Conservation (phyloP, 2,888 invertebrate species). For the Atherix ibis region DNA sequence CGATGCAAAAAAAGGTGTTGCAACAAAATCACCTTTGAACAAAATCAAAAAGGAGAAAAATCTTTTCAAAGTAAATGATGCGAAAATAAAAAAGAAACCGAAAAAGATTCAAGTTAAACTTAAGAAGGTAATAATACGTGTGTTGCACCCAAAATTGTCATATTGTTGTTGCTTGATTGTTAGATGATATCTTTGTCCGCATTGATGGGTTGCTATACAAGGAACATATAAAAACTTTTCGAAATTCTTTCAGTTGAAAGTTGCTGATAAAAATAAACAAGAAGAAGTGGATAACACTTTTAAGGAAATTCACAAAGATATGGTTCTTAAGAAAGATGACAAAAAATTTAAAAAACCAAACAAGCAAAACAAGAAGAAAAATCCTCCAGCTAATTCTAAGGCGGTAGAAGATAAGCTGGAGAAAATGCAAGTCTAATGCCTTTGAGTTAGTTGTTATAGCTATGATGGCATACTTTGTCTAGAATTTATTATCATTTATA, state of each 20-base stretch:
- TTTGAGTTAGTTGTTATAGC: too few species aligned
- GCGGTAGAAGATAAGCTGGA: constrained; percentile 22
- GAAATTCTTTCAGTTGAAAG: constrained; percentile 22
- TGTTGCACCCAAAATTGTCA: too few species aligned
- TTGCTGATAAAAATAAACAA: constrained; percentile 24
- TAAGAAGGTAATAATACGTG: constrained; percentile 30
- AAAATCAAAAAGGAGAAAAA: constrained; percentile 27
- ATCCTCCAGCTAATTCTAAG: constrained; percentile 21
- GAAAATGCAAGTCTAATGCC: constrained; percentile 25
- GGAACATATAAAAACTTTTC: not conserved
- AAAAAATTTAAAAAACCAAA: too few species aligned
- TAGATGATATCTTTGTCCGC: not conserved
- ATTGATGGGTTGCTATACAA: not conserved
- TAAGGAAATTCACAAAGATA: constrained; percentile 27
- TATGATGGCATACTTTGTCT: too few species aligned
- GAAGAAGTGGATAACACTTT: constrained; percentile 27
- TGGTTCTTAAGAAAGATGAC: constrained; percentile 29
- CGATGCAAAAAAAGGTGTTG: constrained; percentile 7
- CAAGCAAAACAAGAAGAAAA: too few species aligned
- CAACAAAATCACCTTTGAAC: constrained; percentile 15
- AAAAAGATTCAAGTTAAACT: constrained; percentile 30
- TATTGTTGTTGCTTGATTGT: not conserved
- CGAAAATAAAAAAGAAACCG: constrained; percentile 25
- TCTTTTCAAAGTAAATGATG: constrained; percentile 25
- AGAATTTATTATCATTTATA: too few species aligned